phyloP scores from a whole-genome alignment of 2,113 vertebrate genomes.

The Egretta garzetta region DNA sequence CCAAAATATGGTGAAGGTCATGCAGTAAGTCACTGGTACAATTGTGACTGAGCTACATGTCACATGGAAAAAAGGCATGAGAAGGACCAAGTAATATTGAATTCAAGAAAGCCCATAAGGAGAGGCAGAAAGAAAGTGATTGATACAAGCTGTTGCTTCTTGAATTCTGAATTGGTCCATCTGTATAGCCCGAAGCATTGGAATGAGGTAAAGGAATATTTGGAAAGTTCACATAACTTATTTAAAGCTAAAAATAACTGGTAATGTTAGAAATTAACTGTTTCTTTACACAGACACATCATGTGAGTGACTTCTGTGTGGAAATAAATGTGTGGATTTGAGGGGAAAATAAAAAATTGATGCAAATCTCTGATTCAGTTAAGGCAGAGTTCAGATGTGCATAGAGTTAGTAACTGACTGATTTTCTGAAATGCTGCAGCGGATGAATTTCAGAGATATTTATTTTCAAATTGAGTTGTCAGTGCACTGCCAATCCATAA shows the following conservation, averaged over 20 bases:
- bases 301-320: not conserved
- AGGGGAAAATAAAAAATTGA: conserved; percentile 15
- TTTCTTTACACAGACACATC: conserved; percentile 19
- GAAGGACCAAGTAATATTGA: not conserved
- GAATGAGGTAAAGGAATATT: conserved; percentile 55
- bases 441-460: conserved; percentile 13
- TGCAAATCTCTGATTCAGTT: not conserved
- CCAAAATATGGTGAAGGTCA: not conserved
- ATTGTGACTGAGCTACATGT: not conserved
- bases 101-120: conserved; percentile 21
- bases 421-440: conserved; percentile 35
- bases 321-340: not conserved
- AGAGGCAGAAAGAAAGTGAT: conserved; percentile 28
- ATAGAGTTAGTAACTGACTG: not conserved
- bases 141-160: conserved; percentile 47
- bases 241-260: conserved; percentile 52
- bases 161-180: conserved; percentile 56
- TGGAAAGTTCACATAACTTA: conserved; percentile 47
- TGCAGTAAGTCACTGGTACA: not conserved
- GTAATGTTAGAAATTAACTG: conserved; percentile 18
- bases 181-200: conserved; percentile 33
- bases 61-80: not conserved
- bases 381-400: not conserved
- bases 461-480: conserved; percentile 64
- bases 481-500: conserved; percentile 51